phyloP scores from a whole-genome alignment of 2,888 invertebrate genomes.

The Apotomis turbidana region DNA sequence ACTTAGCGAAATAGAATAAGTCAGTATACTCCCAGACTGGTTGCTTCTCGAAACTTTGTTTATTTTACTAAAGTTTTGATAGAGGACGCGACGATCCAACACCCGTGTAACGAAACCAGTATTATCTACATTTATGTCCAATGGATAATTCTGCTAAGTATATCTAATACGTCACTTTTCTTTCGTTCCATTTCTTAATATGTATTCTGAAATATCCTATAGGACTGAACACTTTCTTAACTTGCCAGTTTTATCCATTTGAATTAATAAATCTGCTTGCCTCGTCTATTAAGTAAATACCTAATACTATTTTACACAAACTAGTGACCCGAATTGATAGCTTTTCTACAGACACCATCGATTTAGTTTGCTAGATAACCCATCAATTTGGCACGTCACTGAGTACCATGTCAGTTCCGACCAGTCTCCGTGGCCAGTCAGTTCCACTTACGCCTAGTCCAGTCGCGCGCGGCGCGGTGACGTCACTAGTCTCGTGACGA shows the following conservation, averaged over 20 bases:
- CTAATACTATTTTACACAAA: conserved; percentile 15
- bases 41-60: conserved; percentile 2
- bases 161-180: conserved; percentile 8
- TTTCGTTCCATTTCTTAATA: conserved; percentile 5
- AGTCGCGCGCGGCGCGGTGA: not conserved
- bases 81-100: conserved; percentile 14
- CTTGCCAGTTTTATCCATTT: conserved; percentile 34
- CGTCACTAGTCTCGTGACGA: not conserved
- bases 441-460: conserved; percentile 25
- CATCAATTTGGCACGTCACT: conserved; percentile 1
- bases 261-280: conserved; percentile 27
- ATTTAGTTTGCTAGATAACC: not conserved
- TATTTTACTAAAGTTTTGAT: not conserved
- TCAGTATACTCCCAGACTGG: conserved; percentile 39
- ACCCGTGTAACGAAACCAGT: conserved; percentile 23
- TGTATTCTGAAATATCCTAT: conserved; percentile 4
- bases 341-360: conserved; percentile 1
- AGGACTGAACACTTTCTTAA: conserved; percentile 13
- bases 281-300: conserved; percentile 15
- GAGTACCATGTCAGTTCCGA: conserved; percentile 4
- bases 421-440: conserved; percentile 7
- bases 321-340: conserved; percentile 25
- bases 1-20: conserved; percentile 65
- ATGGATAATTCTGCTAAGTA: conserved; percentile 34
- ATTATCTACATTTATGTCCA: conserved; percentile 30